phyloP scores from a whole-genome alignment of 2,888 invertebrate genomes.

The Troides helena region DNA sequence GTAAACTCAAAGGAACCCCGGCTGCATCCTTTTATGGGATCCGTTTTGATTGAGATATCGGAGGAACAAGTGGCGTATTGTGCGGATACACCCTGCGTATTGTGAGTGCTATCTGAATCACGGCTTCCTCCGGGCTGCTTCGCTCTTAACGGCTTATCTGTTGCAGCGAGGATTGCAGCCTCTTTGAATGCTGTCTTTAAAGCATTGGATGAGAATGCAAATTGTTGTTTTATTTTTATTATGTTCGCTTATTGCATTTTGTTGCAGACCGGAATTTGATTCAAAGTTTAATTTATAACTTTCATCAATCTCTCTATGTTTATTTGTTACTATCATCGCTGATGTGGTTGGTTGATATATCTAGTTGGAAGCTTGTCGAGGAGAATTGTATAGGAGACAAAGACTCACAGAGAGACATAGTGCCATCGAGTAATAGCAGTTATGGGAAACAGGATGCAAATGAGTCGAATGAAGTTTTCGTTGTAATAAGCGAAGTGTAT shows the following conservation, averaged over 20 bases:
- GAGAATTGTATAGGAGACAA: no score
- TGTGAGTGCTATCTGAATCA: constrained; percentile 25
- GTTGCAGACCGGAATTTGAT: no score
- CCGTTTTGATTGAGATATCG: constrained; percentile 35
- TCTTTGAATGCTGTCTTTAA: constrained; percentile 15
- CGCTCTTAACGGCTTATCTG: constrained; percentile 16
- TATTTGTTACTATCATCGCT: no score
- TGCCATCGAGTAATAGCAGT: no score
- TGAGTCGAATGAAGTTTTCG: background rate
- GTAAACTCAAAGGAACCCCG: constrained; percentile 34
- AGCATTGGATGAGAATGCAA: constrained; percentile 1
- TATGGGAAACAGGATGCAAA: background rate
- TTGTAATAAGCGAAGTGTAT: constrained; percentile 11
- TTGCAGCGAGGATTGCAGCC: constrained; percentile 5
- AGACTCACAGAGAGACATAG: no score
- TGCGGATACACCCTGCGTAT: constrained; percentile 22
- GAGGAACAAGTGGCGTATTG: constrained; percentile 32
- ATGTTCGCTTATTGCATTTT: background rate
- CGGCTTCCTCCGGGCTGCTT: constrained; percentile 21
- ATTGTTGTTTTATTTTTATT: background rate
- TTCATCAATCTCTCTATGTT: no score
- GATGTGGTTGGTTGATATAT: no score
- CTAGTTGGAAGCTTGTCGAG: no score
- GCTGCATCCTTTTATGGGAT: constrained; percentile 15
- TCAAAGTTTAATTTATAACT: no score